These are phyloP conservation scores for Erpornis zantholeuca DNA, from an alignment of 2,113 vertebrate species.

Conservation along the genomic window DNA sequence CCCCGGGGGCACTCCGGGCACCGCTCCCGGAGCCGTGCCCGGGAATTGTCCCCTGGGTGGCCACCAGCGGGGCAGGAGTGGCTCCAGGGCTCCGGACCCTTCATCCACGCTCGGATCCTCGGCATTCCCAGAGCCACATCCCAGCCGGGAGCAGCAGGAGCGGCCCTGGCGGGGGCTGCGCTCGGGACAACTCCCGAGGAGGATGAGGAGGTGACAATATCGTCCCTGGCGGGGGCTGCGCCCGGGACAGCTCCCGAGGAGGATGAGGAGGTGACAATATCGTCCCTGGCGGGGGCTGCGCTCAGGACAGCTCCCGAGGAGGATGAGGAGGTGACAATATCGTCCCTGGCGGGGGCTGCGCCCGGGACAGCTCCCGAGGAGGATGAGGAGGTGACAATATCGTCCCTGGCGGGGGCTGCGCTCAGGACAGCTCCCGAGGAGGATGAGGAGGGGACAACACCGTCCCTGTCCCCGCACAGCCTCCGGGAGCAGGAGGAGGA, in stretches of 20 bases:
- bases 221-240: too few species aligned
- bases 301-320: too few species aligned
- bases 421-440: not conserved
- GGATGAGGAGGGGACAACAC: rapidly evolving
- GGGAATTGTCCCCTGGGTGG: not conserved
- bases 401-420: not conserved
- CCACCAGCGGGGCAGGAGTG: not conserved
- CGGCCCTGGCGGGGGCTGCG: too few species aligned
- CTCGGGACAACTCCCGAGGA: too few species aligned
- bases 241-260: too few species aligned
- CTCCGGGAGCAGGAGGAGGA: not conserved
- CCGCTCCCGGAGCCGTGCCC: not conserved
- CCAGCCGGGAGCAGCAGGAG: not conserved
- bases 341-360: too few species aligned
- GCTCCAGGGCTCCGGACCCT: not conserved
- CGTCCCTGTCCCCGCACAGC: not conserved
- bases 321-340: too few species aligned
- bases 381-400: too few species aligned
- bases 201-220: too few species aligned
- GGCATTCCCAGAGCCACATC: rapidly evolving
- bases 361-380: too few species aligned
- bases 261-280: too few species aligned
- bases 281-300: too few species aligned
- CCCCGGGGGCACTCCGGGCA: rapidly evolving
- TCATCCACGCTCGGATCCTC: not conserved